Evolutionary conservation across 2,113 vertebrate genomes (phyloP).

Genomic region (Octodon degus): DNA sequence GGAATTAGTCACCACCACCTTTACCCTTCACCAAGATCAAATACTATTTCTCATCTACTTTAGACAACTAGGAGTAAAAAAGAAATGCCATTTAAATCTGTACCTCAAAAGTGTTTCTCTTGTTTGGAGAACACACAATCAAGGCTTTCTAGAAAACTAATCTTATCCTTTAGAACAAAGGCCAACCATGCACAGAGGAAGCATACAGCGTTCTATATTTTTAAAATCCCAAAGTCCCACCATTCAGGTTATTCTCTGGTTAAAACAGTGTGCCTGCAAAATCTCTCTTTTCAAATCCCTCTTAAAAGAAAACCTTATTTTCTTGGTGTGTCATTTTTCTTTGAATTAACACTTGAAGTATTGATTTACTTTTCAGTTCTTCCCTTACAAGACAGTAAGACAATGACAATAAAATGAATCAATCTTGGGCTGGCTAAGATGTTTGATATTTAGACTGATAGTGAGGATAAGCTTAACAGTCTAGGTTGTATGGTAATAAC

Average conservation of each 20-base stretch:
- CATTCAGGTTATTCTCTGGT: neutral
- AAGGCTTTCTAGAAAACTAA: constrained; percentile 4
- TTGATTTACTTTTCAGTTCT: constrained; percentile 20
- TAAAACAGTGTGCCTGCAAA: constrained; percentile 36
- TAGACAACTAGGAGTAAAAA: neutral
- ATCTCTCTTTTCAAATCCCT: neutral
- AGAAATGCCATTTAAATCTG: constrained; percentile 5
- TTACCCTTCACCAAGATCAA: constrained; percentile 37
- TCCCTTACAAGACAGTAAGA: neutral
- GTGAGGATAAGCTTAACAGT: too few relatives aligned
- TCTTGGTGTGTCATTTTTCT: neutral
- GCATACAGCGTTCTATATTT: neutral
- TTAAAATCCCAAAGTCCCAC: neutral
- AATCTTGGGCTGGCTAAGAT: neutral
- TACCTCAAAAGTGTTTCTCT: constrained; percentile 13
- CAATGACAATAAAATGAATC: neutral
- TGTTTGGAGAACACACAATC: constrained; percentile 26
- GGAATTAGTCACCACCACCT: neutral
- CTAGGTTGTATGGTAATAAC: too few relatives aligned
- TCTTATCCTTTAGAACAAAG: neutral
- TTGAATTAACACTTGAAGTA: neutral
- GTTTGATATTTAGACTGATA: too few relatives aligned
- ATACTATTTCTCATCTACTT: neutral
- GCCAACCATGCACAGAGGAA: neutral
- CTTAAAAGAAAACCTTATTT: constrained; percentile 36